A percentile compares a stretch with the other conserved stretches of the same genome.
Conservation (phyloP, 2,888 invertebrate genomes). For the Cloeon dipterum region DNA sequence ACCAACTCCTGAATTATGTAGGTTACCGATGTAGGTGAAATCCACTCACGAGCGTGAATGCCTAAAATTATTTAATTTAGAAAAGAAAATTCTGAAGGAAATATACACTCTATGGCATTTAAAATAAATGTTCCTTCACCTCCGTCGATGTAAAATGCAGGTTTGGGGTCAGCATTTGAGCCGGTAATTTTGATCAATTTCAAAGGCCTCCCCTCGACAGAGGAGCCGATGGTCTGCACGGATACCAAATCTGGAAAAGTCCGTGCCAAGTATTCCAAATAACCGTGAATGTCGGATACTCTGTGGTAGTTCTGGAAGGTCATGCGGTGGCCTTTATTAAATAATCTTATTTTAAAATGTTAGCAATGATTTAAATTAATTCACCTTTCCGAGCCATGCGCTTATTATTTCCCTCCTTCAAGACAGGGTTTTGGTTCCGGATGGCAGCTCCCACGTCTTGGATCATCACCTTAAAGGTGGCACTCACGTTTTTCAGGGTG, state of each 20-base stretch:
- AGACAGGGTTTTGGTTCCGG: constrained; percentile 52
- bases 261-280: constrained; percentile 42
- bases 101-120: neutral
- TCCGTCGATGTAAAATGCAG: constrained; percentile 20
- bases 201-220: constrained; percentile 47
- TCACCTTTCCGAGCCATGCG: too few species aligned
- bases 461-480: constrained; percentile 46
- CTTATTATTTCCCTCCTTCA: too few species aligned
- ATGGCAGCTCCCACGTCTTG: constrained; percentile 56
- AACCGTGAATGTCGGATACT: constrained; percentile 40
- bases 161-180: constrained; percentile 9
- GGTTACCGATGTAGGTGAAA: constrained; percentile 54
- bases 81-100: neutral
- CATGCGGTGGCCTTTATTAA: constrained; percentile 26
- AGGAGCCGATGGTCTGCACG: constrained; percentile 46
- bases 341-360: too few species aligned
- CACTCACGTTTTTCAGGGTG: constrained; percentile 32
- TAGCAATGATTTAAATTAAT: too few species aligned
- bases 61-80: constrained; percentile 17
- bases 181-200: constrained; percentile 27
- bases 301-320: constrained; percentile 62
- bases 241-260: constrained; percentile 49
- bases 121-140: constrained; percentile 11
- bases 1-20: constrained; percentile 48
- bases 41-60: constrained; percentile 82